Evolutionary conservation across 2,113 vertebrate genomes (phyloP).

Genomic region (Amphiprion ocellaris): DNA sequence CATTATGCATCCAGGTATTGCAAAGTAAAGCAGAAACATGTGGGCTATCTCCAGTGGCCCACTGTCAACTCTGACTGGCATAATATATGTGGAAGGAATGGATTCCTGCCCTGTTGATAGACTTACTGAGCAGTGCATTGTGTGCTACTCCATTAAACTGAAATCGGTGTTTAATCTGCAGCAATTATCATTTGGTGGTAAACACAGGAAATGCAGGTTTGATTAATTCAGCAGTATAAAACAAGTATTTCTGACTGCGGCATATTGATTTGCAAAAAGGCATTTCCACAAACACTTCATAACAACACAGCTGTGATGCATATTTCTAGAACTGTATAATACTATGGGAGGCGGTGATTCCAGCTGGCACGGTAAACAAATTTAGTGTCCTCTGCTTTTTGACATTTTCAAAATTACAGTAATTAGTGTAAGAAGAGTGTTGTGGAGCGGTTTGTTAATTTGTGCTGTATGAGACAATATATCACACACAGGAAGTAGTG

Average conservation of each 20-base stretch:
- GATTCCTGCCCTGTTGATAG: slow-evolving; percentile 34
- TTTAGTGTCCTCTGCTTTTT: slow-evolving; percentile 14
- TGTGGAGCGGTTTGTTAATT: slow-evolving; percentile 21
- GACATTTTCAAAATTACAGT: slow-evolving; percentile 28
- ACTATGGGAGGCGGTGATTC: slow-evolving; percentile 11
- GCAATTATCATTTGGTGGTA: slow-evolving; percentile 34
- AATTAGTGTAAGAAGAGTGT: slow-evolving; percentile 18
- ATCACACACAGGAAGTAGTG: slow-evolving; percentile 23
- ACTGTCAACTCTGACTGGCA: slow-evolving; percentile 29
- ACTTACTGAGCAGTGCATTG: neutral
- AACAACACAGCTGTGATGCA: slow-evolving; percentile 38
- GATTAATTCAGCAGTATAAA: slow-evolving; percentile 40
- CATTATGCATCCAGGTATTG: slow-evolving; percentile 34
- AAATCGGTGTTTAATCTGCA: slow-evolving; percentile 43
- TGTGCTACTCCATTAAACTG: slow-evolving; percentile 35
- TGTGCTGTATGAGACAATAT: slow-evolving; percentile 15
- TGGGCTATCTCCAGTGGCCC: neutral
- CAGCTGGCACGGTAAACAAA: slow-evolving; percentile 28
- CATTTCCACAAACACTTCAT: slow-evolving; percentile 33
- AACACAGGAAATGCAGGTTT: slow-evolving; percentile 46
- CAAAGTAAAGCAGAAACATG: slow-evolving; percentile 20
- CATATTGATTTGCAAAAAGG: slow-evolving; percentile 38
- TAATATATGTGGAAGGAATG: slow-evolving; percentile 33
- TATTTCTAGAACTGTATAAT: slow-evolving; percentile 20
- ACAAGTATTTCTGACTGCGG: slow-evolving; percentile 18